These are phyloP conservation scores for Napeogenes inachia DNA, from an alignment of 2,888 invertebrate genomes.

Conservation along the genomic window DNA sequence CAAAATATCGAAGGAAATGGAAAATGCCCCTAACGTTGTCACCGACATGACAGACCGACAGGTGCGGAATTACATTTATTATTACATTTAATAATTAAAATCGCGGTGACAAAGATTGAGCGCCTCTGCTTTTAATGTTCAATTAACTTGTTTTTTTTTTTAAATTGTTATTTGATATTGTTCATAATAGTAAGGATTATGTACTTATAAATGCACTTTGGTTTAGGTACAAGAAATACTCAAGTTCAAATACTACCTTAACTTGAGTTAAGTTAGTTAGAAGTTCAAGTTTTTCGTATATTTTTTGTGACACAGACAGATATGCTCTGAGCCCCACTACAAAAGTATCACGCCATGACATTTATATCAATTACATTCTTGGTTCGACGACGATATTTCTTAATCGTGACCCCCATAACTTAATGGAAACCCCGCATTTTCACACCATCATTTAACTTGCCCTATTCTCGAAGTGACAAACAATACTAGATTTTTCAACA, in stretches of 20 bases:
- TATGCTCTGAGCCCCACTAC: constrained; percentile 13
- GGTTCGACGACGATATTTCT: constrained; percentile 57
- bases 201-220: too few relatives aligned
- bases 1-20: constrained; percentile 55
- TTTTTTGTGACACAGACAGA: not conserved
- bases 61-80: constrained; percentile 60
- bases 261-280: too few relatives aligned
- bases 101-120: constrained; percentile 35
- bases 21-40: constrained; percentile 41
- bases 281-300: not conserved
- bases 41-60: constrained; percentile 50
- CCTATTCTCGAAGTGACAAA: not conserved
- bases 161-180: constrained; percentile 18
- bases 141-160: constrained; percentile 25
- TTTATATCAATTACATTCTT: constrained; percentile 59
- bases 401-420: constrained; percentile 52
- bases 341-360: constrained; percentile 36
- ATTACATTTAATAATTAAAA: constrained; percentile 49
- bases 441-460: constrained; percentile 16
- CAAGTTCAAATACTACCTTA: too few relatives aligned
- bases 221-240: too few relatives aligned
- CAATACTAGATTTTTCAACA: constrained; percentile 1
- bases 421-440: constrained; percentile 22
- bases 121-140: constrained; percentile 33
- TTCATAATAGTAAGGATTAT: too few relatives aligned